Evolutionary conservation across 2,113 vertebrate genomes (phyloP).

Genomic region (pig (Sus scrofa)): DNA sequence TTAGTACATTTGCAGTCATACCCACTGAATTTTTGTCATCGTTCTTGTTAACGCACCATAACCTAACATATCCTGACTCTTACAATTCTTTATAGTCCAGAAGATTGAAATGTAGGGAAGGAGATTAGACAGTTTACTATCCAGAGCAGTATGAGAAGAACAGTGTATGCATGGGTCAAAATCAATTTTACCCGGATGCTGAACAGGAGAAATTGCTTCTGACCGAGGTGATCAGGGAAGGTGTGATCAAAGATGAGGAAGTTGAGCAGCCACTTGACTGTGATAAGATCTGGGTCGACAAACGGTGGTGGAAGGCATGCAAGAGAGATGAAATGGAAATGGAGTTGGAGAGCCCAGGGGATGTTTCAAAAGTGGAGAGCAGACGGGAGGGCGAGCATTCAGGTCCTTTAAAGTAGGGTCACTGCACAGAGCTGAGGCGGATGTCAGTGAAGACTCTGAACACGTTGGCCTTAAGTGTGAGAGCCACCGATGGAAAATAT

Average conservation of each 20-base stretch:
- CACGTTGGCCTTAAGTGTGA: not conserved
- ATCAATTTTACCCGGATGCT: constrained; percentile 1
- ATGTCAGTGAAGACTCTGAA: not conserved
- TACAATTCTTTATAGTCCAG: not conserved
- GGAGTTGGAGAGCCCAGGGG: not conserved
- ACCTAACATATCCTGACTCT: constrained; percentile 28
- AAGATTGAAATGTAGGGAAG: not conserved
- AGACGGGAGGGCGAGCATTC: not conserved
- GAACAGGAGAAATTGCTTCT: constrained; percentile 60
- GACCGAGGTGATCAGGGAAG: not conserved
- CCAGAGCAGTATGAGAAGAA: not conserved
- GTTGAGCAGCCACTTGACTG: not conserved
- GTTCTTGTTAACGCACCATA: not conserved
- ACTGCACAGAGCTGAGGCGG: not conserved
- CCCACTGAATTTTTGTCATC: not conserved
- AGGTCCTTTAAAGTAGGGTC: not conserved
- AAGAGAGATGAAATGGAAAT: not conserved
- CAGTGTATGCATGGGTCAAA: not conserved
- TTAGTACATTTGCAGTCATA: not conserved
- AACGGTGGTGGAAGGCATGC: not conserved
- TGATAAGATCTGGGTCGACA: not conserved
- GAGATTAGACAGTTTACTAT: not conserved
- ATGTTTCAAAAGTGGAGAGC: not conserved
- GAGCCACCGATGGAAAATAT: not conserved
- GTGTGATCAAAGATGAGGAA: not conserved